Conservation (phyloP, 2,797 vertebrate species). For the Hoplostethus mediterraneus region DNA sequence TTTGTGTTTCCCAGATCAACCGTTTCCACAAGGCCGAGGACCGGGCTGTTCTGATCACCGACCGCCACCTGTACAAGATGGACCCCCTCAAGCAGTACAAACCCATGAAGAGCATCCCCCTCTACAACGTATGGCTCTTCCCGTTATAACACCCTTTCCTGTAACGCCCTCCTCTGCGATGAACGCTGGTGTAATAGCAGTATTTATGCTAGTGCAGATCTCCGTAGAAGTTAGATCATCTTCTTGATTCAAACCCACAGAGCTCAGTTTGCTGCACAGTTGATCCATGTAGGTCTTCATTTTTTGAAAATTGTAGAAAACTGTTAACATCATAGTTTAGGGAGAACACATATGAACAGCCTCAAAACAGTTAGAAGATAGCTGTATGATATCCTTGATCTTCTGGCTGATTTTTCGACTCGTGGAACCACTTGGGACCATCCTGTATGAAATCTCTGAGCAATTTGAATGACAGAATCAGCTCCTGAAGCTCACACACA, state of each 20-base stretch:
- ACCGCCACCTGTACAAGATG: conserved; percentile 98
- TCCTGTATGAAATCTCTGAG: neutral
- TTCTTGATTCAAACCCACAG: neutral
- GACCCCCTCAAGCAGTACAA: conserved; percentile 96
- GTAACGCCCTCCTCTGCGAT: neutral
- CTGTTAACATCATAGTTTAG: neutral
- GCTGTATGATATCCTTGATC: neutral
- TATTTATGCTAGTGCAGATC: neutral
- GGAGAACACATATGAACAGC: neutral
- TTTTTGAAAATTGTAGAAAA: neutral
- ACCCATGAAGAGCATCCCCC: conserved; percentile 96
- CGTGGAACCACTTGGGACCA: neutral
- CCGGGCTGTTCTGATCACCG: conserved; percentile 94
- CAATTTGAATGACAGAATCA: neutral
- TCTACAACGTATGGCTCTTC: conserved; percentile 91
- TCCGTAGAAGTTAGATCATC: neutral
- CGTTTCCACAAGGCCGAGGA: conserved; percentile 95
- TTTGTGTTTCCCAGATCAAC: conserved; percentile 90
- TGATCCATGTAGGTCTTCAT: neutral
- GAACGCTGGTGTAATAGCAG: neutral
- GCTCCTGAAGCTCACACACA: conserved; percentile 20
- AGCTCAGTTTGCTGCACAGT: neutral
- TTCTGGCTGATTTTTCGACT: neutral
- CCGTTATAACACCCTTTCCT: neutral
- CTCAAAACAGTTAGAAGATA: neutral